Evolutionary conservation across 2,797 vertebrate genomes (phyloP), one percentile per base, ranked within the genome.

Genomic region (Anableps anableps): DNA sequence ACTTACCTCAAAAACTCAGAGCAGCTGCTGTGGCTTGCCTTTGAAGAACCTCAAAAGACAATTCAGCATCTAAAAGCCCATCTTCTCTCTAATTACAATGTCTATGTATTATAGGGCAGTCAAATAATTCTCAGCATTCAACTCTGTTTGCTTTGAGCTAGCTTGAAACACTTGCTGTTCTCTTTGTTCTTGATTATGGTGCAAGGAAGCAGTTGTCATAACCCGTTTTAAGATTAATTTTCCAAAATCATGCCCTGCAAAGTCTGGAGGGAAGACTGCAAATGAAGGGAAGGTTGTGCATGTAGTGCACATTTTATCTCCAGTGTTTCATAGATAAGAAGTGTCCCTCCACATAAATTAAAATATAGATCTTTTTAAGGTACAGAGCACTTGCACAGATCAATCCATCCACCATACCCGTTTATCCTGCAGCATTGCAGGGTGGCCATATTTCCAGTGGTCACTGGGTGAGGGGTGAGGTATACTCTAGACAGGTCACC

Each of bases 31-130:
- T 47, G 80, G 81, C 75, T 85, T 86, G 84, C 36, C 93, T 95
- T 94, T 95, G 93, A 94, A 94, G 89, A 86, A 88, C 91, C 92
- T 91, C 86, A 92, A 92, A 94, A 94, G 91, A 93, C 93, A 94
- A 94, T 95, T 94, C 87, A 88, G 86, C 88, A 88, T 93, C 92
- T 93, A 88, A 92, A 93, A 91, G 91, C 81, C 82, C 78, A 87
- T 88, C 85, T 81, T 91, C 89, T 94, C 93, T 94, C 84, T 94
- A 95, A 95, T 95, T 94, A 94, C 86, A 82, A 74, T 53, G 78
- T 78, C 74, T 88, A 82, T 91, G 79, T 93, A 95, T 95, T 94
- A 94, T 88, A 94, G 94, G 91, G 92, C 90, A 89, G 85, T 34
- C 76, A 41, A 45, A 78, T 85, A 84, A 87, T 88, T 88, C 90